A percentile compares a stretch with the other conserved stretches of the same genome.
Conservation (phyloP, 2,888 invertebrate species). For the Galeopsomyia nigrocyanea region DNA sequence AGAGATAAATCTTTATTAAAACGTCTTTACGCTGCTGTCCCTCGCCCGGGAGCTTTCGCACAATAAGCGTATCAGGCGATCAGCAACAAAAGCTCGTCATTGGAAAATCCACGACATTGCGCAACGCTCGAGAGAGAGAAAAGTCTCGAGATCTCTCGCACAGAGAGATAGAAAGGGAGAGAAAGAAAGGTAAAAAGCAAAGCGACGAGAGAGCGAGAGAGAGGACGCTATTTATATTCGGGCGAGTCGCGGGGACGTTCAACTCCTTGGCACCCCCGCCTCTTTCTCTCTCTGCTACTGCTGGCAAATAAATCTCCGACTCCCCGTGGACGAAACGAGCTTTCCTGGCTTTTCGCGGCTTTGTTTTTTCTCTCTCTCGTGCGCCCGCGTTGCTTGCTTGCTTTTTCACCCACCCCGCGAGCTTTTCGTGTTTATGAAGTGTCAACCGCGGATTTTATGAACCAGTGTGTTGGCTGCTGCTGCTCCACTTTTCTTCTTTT, state of each 20-base stretch:
- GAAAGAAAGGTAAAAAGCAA: constrained; percentile 38
- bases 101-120: constrained; percentile 6
- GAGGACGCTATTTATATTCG: constrained; percentile 60
- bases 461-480: no score
- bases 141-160: background rate
- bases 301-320: constrained; percentile 36
- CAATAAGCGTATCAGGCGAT: background rate
- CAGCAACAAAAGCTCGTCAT: constrained; percentile 1
- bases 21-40: no score
- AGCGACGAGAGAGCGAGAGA: constrained; percentile 51
- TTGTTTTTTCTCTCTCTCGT: background rate
- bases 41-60: no score
- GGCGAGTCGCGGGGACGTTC: constrained; percentile 57
- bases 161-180: background rate
- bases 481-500: no score
- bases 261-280: constrained; percentile 50
- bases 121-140: background rate
- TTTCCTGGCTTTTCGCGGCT: constrained; percentile 10
- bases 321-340: background rate
- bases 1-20: no score
- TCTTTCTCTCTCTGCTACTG: constrained; percentile 3
- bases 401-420: no score
- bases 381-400: no score
- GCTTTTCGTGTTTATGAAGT: no score
- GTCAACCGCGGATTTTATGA: no score